Evolutionary conservation across 2,888 invertebrate genomes (phyloP).

Genomic region (Cetonia aurata): DNA sequence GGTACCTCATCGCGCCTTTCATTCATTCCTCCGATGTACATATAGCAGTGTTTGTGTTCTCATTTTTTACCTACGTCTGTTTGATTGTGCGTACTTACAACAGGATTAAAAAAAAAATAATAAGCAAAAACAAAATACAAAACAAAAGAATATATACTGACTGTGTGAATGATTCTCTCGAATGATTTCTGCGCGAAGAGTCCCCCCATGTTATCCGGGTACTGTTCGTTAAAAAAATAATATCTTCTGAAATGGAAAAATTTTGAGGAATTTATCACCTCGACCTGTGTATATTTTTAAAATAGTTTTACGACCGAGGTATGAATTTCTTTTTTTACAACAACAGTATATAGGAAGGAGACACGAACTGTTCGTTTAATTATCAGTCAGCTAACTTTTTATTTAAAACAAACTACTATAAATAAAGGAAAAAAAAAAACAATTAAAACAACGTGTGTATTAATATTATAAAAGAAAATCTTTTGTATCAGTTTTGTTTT

Average conservation of each 20-base stretch:
- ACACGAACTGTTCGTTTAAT: constrained; percentile 37
- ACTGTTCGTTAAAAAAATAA: constrained; percentile 42
- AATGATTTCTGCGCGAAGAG: constrained; percentile 49
- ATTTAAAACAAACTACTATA: constrained; percentile 39
- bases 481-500: constrained; percentile 46
- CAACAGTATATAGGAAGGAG: constrained; percentile 26
- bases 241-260: constrained; percentile 19
- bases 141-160: constrained; percentile 47
- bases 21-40: constrained; percentile 65
- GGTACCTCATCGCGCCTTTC: constrained; percentile 61
- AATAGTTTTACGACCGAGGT: constrained; percentile 47
- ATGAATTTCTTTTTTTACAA: constrained; percentile 41
- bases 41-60: constrained; percentile 62
- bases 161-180: constrained; percentile 56
- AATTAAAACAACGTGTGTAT: constrained; percentile 48
- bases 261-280: constrained; percentile 47
- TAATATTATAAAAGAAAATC: constrained; percentile 40
- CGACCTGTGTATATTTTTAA: constrained; percentile 47
- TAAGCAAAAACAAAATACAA: constrained; percentile 23
- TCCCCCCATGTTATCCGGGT: constrained; percentile 44
- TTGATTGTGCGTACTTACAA: constrained; percentile 64
- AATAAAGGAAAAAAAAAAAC: constrained; percentile 39
- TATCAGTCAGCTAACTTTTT: constrained; percentile 52
- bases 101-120: constrained; percentile 27
- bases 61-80: constrained; percentile 59